Evolutionary conservation across 2,113 vertebrate genomes (phyloP), one percentile per base, ranked within the genome.

Genomic region (Cinclus mexicanus): DNA sequence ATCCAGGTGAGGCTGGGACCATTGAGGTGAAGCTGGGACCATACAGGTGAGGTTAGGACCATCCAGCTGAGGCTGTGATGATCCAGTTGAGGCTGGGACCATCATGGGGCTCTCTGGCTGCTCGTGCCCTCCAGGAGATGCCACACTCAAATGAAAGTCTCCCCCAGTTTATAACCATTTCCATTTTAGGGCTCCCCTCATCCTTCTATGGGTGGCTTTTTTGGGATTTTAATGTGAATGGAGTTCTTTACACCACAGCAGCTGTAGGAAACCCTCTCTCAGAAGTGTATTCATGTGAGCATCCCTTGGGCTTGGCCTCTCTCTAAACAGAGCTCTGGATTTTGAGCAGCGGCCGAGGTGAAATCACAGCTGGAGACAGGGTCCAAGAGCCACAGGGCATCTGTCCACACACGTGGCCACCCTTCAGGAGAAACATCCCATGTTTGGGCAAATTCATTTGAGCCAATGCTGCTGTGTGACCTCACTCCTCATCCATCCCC

Each of bases 361-460:
- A 97, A 96, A 87, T 96, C 93, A 95, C 87, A 88, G 94, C 90
- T 89, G 83, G 93, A 1, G 25, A 44, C 2, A 22, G 60, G 56
- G 79, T 96, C 95, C 95, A 93, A 75, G 71, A 95, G 65, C 83
- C 49, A 15, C 77, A 74, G 81, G 69, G 55, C 14, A 26, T 83
- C 88, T 84, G 72, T 91, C 90, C 96, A 70, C 33, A 67, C 47
- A 26, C 52, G 84, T 94, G 91, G 89, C 89, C 95, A 70, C 76
- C 49, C 69, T 71, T 65, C 21, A 2, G 35, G 68, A 93, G 92
- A 86, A 96, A 92, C 18, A 4, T 81, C 93, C 95, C 92, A 85
- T 95, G 87, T 97, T 97, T 92, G 94, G 94, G 83, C 90, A 97
- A 95, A 92, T 85, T 52, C 4, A 1, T 26, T 61, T 6, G 77